phyloP scores from a whole-genome alignment of 2,888 invertebrate species.

The Dasypogon diadema region DNA sequence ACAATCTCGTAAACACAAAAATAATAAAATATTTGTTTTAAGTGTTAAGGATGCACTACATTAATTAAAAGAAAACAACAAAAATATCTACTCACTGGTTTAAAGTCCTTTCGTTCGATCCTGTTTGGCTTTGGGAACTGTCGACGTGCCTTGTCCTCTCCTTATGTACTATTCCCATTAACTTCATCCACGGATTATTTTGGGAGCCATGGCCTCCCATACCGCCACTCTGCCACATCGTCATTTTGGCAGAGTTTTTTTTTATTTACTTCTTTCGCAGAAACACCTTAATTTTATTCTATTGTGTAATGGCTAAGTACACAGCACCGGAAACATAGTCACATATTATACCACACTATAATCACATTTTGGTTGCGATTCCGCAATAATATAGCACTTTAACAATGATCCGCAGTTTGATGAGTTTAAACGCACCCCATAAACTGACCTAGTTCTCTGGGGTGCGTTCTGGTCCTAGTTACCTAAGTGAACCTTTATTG shows the following conservation, averaged over 20 bases:
- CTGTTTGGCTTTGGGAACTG: conserved; percentile 71
- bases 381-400: too few relatives aligned
- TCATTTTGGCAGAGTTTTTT: conserved; percentile 69
- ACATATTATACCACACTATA: conserved; percentile 2
- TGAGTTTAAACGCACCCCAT: conserved; percentile 42
- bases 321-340: conserved; percentile 20
- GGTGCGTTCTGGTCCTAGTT: conserved; percentile 39
- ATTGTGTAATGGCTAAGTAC: conserved; percentile 15
- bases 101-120: conserved; percentile 75
- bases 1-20: too few relatives aligned
- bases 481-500: background rate
- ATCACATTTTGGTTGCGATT: conserved; percentile 19
- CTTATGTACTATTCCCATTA: conserved; percentile 85
- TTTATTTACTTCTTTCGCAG: conserved; percentile 45
- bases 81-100: conserved; percentile 83
- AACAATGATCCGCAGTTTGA: conserved; percentile 18
- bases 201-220: conserved; percentile 83
- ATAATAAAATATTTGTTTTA: too few relatives aligned
- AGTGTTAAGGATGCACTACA: too few relatives aligned
- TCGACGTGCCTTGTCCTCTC: conserved; percentile 76
- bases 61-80: too few relatives aligned
- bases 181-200: conserved; percentile 86
- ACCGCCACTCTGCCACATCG: conserved; percentile 84
- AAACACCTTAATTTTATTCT: conserved; percentile 6
- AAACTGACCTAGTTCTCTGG: conserved; percentile 34